Base-by-base conservation (phyloP, 92 coral and sea anemone genomes). In the Bergia sp. region DNA sequence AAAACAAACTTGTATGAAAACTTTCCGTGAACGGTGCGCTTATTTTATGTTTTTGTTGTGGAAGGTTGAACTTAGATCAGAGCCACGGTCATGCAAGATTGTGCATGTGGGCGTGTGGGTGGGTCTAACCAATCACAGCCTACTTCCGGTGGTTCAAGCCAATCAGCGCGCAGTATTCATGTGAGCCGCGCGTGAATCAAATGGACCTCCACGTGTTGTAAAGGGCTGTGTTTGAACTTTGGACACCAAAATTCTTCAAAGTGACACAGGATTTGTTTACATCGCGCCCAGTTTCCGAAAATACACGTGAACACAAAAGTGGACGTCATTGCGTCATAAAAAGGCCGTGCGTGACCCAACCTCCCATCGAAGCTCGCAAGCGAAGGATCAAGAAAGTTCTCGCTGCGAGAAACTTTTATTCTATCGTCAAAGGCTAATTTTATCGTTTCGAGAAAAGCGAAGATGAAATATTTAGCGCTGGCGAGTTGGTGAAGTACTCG, bases 161-260 rank as follows among this genome's bases (percentile, higher is more conserved):
- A 96, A 96, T 96, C 99, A 96, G 92, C 92, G 85, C 29, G 20
- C 72, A 61, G 84, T 72, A 88, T 90, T 89, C 99, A 95, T 97
- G 99, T 97, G 99, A 94, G 89, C 91, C 92, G 94, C 93, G 94
- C 98, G 95, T 97, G 99, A 93, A 93, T 90, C 82, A 88, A 93
- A 91, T 89, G 87, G 90, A 89, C 78, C 89, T 88, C 91, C 98
- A 95, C 96, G 96, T 93, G 98, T 82, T 90, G 89, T 88, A 82
- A 93, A 86, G 90, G 76, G 87, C 81, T 5, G 74, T 86, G 87
- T 92, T 73, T 89, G 98, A 91, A 93, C 98, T 95, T 95, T 95
- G 98, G 69, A 91, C 91, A 93, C 71, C 66, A 67, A 89, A 74
- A 64, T 73, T 40, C 77, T 38, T 73, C 77, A 29, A 29, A 29